These are phyloP conservation scores for Propithecus deckenii DNA, from an alignment of 2,797 vertebrate species.

Conservation along the genomic window DNA sequence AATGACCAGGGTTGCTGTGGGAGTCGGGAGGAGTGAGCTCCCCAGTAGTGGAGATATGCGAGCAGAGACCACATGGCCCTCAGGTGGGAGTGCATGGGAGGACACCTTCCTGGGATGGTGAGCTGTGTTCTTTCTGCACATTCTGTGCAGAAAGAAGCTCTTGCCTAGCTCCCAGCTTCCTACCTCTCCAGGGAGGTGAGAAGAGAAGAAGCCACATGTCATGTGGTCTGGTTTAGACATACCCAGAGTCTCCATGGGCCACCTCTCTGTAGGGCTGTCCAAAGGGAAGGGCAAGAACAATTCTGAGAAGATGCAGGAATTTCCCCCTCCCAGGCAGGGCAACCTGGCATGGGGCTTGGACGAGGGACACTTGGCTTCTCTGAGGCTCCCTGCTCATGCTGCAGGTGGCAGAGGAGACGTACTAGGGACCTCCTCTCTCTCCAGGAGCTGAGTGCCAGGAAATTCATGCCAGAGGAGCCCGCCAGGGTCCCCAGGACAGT, in stretches of 20 bases:
- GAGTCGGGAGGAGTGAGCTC: neutral
- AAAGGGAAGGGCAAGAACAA: neutral
- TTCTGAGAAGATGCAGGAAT: neutral
- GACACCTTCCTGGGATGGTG: neutral
- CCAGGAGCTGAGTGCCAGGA: neutral
- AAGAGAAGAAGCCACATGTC: neutral
- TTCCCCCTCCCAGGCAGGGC: neutral
- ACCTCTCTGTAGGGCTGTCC: neutral
- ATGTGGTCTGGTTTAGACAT: neutral
- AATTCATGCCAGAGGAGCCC: neutral
- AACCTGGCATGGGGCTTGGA: neutral
- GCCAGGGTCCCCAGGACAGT: neutral
- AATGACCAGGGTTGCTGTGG: neutral
- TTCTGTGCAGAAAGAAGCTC: neutral
- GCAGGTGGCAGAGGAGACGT: neutral
- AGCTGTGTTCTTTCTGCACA: neutral
- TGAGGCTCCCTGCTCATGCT: neutral
- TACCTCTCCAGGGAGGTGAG: neutral
- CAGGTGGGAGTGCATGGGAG: accelerated
- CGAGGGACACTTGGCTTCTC: neutral
- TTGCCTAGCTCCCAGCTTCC: neutral
- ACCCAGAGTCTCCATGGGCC: neutral
- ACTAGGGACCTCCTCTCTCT: neutral
- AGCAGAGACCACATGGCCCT: neutral
- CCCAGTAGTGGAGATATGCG: neutral